Percentiles rank a stretch among this genome's conserved stretches.
Conservation (phyloP, 2,888 invertebrate genomes). For the Leptinotarsa peninsularis region DNA sequence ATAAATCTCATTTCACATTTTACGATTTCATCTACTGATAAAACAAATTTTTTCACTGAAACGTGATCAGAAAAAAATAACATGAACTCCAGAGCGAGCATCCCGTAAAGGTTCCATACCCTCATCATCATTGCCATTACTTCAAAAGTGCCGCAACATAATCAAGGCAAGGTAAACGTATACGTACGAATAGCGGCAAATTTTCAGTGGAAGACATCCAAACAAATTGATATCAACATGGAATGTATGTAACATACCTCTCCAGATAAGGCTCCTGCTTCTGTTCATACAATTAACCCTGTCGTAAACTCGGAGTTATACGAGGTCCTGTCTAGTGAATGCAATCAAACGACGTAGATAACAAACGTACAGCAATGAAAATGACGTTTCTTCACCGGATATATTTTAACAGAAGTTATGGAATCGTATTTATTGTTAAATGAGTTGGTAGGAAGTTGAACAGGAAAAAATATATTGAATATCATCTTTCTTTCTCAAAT, state of each 20-base stretch:
- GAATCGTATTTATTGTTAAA: neutral
- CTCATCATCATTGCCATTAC: no score
- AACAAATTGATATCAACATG: neutral
- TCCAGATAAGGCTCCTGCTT: conserved; percentile 9
- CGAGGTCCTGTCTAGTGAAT: neutral
- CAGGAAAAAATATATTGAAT: neutral
- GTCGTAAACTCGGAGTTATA: conserved; percentile 16
- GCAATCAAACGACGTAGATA: conserved; percentile 12
- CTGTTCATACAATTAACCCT: conserved; percentile 16
- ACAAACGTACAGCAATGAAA: neutral
- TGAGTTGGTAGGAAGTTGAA: neutral
- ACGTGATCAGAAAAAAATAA: no score
- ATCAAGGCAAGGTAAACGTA: neutral
- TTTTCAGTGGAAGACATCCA: conserved; percentile 2
- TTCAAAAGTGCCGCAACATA: conserved; percentile 14
- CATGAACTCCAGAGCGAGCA: no score
- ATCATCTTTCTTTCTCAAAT: no score
- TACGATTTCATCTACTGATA: no score
- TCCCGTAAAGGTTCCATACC: no score
- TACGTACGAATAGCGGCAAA: conserved; percentile 9
- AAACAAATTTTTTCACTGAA: no score
- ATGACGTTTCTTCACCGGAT: neutral
- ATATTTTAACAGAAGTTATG: neutral
- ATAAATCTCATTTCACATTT: no score
- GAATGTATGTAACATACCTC: conserved; percentile 3